These are phyloP conservation scores for Phyllostomus discolor DNA, from an alignment of 2,113 vertebrate species.

Conservation along the genomic window DNA sequence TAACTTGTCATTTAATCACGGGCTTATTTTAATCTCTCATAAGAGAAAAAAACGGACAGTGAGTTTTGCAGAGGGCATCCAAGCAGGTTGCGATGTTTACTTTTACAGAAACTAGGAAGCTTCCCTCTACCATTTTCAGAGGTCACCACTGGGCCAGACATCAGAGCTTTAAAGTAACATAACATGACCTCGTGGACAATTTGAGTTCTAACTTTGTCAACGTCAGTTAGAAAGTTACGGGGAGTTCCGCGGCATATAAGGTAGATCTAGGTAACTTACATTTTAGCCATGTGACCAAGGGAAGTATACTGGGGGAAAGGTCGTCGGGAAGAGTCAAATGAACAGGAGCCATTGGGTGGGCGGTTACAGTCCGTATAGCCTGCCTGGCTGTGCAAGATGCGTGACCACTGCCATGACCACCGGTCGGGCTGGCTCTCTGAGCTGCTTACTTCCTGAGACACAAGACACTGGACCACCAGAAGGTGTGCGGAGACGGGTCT, in stretches of 20 bases:
- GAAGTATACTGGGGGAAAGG: background rate
- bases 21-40: background rate
- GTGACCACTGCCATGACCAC: background rate
- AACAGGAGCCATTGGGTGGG: background rate
- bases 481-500: background rate
- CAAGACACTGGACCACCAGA: background rate
- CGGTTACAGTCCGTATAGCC: too few relatives aligned
- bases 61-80: background rate
- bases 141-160: background rate
- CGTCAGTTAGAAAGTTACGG: background rate
- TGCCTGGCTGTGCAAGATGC: background rate
- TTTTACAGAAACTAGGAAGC: background rate
- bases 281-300: background rate
- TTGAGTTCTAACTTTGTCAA: conserved; percentile 22
- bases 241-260: background rate
- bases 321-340: background rate
- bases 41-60: background rate
- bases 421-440: background rate
- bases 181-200: conserved; percentile 31
- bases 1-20: background rate
- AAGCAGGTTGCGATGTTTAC: background rate
- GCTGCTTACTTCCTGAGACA: background rate
- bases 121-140: background rate
- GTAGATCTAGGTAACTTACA: background rate
- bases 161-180: conserved; percentile 39